Conservation (phyloP, 2,888 invertebrate species). For the Epinotia brunnichana region DNA sequence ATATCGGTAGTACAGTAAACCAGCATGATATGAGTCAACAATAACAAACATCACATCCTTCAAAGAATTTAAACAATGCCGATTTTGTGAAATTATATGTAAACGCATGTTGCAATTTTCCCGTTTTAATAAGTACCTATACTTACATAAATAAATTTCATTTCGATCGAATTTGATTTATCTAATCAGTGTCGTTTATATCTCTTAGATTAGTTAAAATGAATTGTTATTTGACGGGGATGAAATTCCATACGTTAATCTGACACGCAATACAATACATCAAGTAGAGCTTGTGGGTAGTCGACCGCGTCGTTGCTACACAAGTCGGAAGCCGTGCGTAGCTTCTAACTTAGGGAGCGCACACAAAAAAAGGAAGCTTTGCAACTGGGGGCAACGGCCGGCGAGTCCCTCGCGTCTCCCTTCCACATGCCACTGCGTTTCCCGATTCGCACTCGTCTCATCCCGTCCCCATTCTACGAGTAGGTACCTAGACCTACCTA, state of each 20-base stretch:
- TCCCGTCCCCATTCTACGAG: slow-evolving; percentile 25
- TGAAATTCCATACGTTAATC: slow-evolving; percentile 2
- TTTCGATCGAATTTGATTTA: background rate
- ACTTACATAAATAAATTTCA: background rate
- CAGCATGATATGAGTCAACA: slow-evolving; percentile 33
- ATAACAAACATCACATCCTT: slow-evolving; percentile 31
- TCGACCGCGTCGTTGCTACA: slow-evolving; percentile 15
- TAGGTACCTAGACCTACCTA: too few species aligned
- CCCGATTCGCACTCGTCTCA: slow-evolving; percentile 45
- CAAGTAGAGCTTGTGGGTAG: slow-evolving; percentile 3
- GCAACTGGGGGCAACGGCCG: slow-evolving; percentile 70
- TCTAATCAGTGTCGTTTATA: background rate
- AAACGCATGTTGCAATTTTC: background rate
- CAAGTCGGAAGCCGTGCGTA: slow-evolving; percentile 34
- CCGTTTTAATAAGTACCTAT: background rate
- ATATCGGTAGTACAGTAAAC: slow-evolving; percentile 22
- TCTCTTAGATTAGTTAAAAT: background rate
- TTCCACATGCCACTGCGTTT: slow-evolving; percentile 48
- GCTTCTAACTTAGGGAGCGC: slow-evolving; percentile 41
- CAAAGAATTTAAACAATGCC: slow-evolving; percentile 29
- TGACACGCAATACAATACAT: slow-evolving; percentile 16
- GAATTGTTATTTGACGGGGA: background rate
- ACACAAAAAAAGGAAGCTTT: slow-evolving; percentile 56
- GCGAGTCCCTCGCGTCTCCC: slow-evolving; percentile 56
- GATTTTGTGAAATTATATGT: slow-evolving; percentile 13